These are phyloP conservation scores for Falco biarmicus DNA, from an alignment of 2,797 vertebrate species.

Conservation along the genomic window DNA sequence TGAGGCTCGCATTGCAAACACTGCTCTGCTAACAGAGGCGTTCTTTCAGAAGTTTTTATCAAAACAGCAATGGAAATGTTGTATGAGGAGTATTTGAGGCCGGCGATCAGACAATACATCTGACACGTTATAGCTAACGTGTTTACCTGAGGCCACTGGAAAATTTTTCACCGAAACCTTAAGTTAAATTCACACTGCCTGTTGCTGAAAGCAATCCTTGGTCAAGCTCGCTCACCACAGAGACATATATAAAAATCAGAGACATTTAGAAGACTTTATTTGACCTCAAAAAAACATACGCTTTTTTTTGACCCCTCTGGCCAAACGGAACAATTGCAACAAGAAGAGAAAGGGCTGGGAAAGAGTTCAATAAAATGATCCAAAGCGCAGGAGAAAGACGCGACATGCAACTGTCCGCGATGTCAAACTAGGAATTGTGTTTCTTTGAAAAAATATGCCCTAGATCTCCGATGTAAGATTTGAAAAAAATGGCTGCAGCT, in stretches of 20 bases:
- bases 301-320: background rate
- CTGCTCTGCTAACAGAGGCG: background rate
- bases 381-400: background rate
- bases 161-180: background rate
- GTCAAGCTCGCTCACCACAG: background rate
- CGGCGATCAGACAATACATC: accelerated
- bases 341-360: background rate
- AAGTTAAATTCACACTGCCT: accelerated
- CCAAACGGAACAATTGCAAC: background rate
- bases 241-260: background rate
- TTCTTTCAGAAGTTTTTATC: background rate
- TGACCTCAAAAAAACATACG: accelerated
- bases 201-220: background rate
- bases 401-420: background rate
- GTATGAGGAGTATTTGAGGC: background rate
- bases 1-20: accelerated
- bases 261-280: background rate
- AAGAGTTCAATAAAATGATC: background rate
- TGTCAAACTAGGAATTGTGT: conserved; percentile 36
- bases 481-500: conserved; percentile 26
- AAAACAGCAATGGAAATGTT: background rate
- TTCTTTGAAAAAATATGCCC: conserved; percentile 65
- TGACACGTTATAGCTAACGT: accelerated
- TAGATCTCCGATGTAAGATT: conserved; percentile 28
- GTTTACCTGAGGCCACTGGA: background rate